Base-by-base conservation (phyloP, 2,888 invertebrate species). In the Gastracanthus pulcherrimus region DNA sequence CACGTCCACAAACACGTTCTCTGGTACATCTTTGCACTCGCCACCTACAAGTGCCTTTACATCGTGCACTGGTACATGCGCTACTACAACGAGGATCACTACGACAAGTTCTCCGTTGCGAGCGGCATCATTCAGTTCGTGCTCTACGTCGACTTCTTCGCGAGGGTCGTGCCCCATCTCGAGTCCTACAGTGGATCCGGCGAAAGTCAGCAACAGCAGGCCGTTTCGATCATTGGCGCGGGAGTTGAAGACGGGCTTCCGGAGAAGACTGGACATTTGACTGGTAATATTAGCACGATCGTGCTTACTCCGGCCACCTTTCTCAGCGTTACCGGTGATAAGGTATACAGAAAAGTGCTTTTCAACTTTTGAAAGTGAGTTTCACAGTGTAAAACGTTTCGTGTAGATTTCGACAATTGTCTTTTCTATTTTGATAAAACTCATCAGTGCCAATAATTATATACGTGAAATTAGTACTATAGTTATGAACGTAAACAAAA, bases 81-180 rank as follows among this genome's bases (percentile, higher is more conserved):
- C 9, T 76, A 60, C 11, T 58, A 69, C 13, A 1, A 58, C 23
- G 11, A 19, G 0, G 29, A 3, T 6, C 13, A 19, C 2, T 66
- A 38, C 48, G 71, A 78, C 45, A 66, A 66, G 1, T n/a, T 71
- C 9, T 11, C 51, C 0, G n/a, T 74, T 0, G 23, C 66, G 13
- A 16, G 58, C 5, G 71, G 36, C 1, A 23, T 74, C 13, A 31
- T 79, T 1, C 74, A 74, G 11, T 36, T 72, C 13, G 2, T 72
- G 5, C 38, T 76, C 19, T 78, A 71, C n/a, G 36, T 31, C n/a
- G 78, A 78, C 23, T 79, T 79, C 36, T 74, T 79, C 13, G 34
- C 45, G 16, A 11, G 71, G 3, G 23, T 70, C 6, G 29, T 78
- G 23, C 78, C 71, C 3, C n/a, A 13, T 1, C 11, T 67, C 6